These are phyloP conservation scores for Drosophila hamatofila DNA, from an alignment of 2,888 invertebrate genomes.

Conservation along the genomic window DNA sequence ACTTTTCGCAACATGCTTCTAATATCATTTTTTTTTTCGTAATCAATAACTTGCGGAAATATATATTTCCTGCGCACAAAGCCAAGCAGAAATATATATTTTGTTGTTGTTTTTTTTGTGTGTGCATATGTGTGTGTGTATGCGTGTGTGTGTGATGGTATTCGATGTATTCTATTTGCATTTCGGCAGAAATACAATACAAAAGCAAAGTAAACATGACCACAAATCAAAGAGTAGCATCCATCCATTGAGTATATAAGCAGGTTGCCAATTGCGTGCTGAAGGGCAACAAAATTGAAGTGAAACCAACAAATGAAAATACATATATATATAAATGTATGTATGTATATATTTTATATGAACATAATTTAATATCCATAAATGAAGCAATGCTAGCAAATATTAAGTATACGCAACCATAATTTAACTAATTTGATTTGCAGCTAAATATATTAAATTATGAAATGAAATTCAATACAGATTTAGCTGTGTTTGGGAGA, in stretches of 20 bases:
- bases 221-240: conserved; percentile 7
- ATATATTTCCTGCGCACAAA: conserved; percentile 29
- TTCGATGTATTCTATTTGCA: conserved; percentile 9
- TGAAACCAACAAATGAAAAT: not conserved
- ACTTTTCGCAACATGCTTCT: conserved; percentile 3
- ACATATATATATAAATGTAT: not conserved
- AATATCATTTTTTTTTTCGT: conserved; percentile 33
- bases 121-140: not conserved
- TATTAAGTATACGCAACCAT: conserved; percentile 1
- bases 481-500: not conserved
- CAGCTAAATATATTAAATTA: not conserved
- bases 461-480: not conserved
- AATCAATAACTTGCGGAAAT: conserved; percentile 67
- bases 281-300: not conserved
- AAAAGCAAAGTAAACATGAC: conserved; percentile 6
- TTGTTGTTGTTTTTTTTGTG: not conserved
- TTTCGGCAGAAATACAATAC: conserved; percentile 7
- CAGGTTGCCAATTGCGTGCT: not conserved
- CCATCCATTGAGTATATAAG: not conserved
- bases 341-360: not conserved
- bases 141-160: not conserved
- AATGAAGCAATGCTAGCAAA: not conserved
- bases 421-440: not conserved
- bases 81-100: conserved; percentile 5
- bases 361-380: not conserved